phyloP scores from a whole-genome alignment of 1,140 invertebrate species.

The Pseudomyrmex cubaensis region DNA sequence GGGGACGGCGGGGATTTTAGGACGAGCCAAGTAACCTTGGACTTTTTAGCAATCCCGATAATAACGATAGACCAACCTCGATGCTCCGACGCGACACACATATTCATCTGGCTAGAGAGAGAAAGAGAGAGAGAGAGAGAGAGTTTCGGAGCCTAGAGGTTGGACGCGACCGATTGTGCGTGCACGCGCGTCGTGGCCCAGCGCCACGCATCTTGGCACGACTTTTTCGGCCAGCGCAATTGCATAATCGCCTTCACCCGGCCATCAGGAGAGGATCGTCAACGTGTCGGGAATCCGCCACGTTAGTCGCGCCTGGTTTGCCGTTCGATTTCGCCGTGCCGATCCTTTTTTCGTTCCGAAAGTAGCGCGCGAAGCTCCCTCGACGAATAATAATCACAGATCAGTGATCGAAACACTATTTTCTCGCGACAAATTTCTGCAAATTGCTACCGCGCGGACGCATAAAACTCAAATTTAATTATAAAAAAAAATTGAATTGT shows the following conservation, averaged over 20 bases:
- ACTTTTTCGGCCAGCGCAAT: slow-evolving; percentile 75
- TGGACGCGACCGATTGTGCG: slow-evolving; percentile 51
- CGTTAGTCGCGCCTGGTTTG: slow-evolving; percentile 68
- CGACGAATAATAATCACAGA: background rate
- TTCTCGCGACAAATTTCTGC: background rate
- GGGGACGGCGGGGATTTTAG: background rate
- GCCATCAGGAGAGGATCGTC: slow-evolving; percentile 18
- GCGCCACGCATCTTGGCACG: slow-evolving; percentile 80
- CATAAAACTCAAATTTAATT: too few relatives aligned
- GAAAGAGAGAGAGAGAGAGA: background rate
- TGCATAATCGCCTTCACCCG: slow-evolving; percentile 73
- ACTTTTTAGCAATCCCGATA: slow-evolving; percentile 70
- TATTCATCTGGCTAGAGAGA: slow-evolving; percentile 14
- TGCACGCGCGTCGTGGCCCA: slow-evolving; percentile 67
- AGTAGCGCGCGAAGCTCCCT: background rate
- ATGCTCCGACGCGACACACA: background rate
- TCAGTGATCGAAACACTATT: slow-evolving; percentile 14
- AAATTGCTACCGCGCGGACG: too few relatives aligned
- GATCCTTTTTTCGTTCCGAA: slow-evolving; percentile 22
- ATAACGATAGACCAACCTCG: slow-evolving; percentile 23
- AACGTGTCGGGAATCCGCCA: slow-evolving; percentile 53
- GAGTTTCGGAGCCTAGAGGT: slow-evolving; percentile 62
- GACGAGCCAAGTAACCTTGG: slow-evolving; percentile 67
- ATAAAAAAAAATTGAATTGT: too few relatives aligned
- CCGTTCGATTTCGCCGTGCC: slow-evolving; percentile 48